Evolutionary conservation across 2,113 vertebrate genomes (phyloP).

Genomic region (Catharus fuscescens): DNA sequence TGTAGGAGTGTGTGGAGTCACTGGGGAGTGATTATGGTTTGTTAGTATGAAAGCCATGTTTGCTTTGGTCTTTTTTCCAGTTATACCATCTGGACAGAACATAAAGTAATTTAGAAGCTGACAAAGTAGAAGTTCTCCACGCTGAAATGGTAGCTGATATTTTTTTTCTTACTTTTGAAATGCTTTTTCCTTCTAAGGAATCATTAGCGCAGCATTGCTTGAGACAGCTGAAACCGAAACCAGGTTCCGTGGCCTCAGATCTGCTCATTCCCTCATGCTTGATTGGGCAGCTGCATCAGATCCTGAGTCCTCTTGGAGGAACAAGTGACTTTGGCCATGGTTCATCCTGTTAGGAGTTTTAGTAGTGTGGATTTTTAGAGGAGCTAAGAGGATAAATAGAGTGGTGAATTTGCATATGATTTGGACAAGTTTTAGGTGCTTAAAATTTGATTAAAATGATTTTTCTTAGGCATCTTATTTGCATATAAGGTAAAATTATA

Average conservation of each 20-base stretch:
- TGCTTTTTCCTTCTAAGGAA: background rate
- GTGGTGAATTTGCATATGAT: background rate
- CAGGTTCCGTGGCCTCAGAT: background rate
- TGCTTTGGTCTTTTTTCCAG: background rate
- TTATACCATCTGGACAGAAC: background rate
- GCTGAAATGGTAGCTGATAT: background rate
- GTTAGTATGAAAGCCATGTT: conserved; percentile 1
- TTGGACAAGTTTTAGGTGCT: background rate
- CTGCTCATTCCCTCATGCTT: background rate
- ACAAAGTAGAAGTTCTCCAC: background rate
- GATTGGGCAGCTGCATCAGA: background rate
- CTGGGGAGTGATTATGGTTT: background rate
- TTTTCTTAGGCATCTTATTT: background rate
- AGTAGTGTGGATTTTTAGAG: background rate
- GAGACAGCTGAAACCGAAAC: background rate
- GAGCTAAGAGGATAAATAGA: background rate
- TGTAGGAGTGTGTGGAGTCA: background rate
- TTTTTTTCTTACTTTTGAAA: background rate
- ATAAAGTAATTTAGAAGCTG: background rate
- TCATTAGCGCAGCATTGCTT: background rate
- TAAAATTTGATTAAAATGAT: background rate
- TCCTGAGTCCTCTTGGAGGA: background rate
- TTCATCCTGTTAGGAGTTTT: background rate
- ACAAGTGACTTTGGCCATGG: background rate
- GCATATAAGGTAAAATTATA: background rate